phyloP scores from a whole-genome alignment of 2,888 invertebrate genomes.

The Heliconius hortense region DNA sequence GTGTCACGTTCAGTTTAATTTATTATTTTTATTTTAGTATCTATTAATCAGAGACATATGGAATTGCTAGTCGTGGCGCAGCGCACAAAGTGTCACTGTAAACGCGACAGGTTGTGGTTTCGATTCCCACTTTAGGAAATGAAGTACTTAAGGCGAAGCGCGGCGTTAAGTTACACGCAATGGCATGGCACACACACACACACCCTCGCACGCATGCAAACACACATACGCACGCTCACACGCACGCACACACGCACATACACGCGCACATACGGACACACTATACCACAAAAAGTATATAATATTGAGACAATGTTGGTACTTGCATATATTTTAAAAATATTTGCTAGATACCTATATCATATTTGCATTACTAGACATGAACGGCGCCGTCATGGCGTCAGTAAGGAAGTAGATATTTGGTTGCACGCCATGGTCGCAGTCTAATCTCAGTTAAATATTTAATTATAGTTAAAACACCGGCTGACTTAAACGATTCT shows the following conservation, averaged over 20 bases:
- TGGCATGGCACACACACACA: too few relatives aligned
- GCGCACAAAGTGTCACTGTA: neutral
- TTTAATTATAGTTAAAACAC: neutral
- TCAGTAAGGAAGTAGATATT: neutral
- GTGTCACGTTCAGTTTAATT: conserved; percentile 9
- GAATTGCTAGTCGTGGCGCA: too few relatives aligned
- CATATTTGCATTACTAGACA: neutral
- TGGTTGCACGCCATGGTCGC: neutral
- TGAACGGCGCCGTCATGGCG: neutral
- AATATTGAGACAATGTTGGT: neutral
- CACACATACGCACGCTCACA: too few relatives aligned
- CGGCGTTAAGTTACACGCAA: too few relatives aligned
- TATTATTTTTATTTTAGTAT: conserved; percentile 12
- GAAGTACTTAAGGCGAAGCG: too few relatives aligned
- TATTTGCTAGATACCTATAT: neutral
- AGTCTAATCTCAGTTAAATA: neutral
- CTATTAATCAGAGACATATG: too few relatives aligned
- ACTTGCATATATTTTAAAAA: too few relatives aligned
- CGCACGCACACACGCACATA: too few relatives aligned
- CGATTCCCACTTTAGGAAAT: too few relatives aligned
- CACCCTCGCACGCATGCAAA: too few relatives aligned
- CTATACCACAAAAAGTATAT: too few relatives aligned
- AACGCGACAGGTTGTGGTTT: neutral
- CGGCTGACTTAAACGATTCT: neutral
- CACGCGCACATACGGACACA: too few relatives aligned